These are phyloP conservation scores for Molossus molossus DNA, from an alignment of 2,797 vertebrate genomes.

Conservation along the genomic window DNA sequence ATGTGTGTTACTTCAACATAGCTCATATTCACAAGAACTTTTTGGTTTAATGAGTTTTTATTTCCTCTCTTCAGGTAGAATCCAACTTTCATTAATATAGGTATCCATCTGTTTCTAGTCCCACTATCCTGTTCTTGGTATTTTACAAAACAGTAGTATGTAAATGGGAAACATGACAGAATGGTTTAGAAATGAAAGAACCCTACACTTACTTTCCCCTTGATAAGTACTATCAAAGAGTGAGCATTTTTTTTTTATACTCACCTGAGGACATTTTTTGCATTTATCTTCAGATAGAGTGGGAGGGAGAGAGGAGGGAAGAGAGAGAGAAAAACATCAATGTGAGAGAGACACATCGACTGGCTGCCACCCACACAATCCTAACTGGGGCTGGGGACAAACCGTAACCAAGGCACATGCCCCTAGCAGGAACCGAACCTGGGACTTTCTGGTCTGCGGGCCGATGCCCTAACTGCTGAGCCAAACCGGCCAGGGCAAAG, in stretches of 20 bases:
- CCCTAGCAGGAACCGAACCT: too few relatives aligned
- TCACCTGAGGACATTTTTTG: too few relatives aligned
- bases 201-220: not conserved
- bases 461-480: too few relatives aligned
- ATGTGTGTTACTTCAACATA: not conserved
- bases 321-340: too few relatives aligned
- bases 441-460: too few relatives aligned
- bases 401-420: too few relatives aligned
- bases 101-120: not conserved
- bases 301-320: too few relatives aligned
- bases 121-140: not conserved
- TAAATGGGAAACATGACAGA: not conserved
- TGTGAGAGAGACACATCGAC: too few relatives aligned
- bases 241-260: not conserved
- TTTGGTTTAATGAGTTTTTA: slow-evolving; percentile 19
- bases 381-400: too few relatives aligned
- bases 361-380: too few relatives aligned
- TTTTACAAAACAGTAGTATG: not conserved
- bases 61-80: slow-evolving; percentile 1
- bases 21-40: slow-evolving; percentile 3
- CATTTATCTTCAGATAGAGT: too few relatives aligned
- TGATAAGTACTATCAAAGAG: not conserved
- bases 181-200: not conserved
- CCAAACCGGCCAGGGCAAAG: not conserved
- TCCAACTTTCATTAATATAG: not conserved